Evolutionary conservation across 1,140 invertebrate genomes (phyloP), one percentile per base, ranked within the genome.

Genomic region (Wiebesia pumilae): DNA sequence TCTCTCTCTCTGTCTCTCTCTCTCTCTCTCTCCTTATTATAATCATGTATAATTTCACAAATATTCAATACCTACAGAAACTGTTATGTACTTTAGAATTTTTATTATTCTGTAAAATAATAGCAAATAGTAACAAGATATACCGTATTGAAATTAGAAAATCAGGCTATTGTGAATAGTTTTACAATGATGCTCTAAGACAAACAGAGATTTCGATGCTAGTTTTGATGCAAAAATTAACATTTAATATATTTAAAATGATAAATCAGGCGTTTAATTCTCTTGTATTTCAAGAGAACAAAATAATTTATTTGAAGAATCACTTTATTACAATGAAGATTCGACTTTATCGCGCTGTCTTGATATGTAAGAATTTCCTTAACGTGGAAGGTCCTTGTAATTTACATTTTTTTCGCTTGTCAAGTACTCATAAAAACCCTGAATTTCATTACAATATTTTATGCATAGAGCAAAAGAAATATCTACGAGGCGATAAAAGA

Each of bases 271-370:
- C 65, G 21, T 85, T 12, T 73, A 81, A 81, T 75, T 81, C 65
- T 24, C 47, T 71, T 73, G 38, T 86, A 86, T 14, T 73, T 85
- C 73, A 85, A 73, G 40, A 69, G 33, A 81, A 69, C n/a, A 30
- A 3, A 62, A 78, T 71, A 87, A 62, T 86, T 75, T 62, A 27
- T 33, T 83, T 83, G 65, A 87, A 19, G 75, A 87, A 87, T 87
- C n/a, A 47, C 58, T 86, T 86, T 43, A 86, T 83, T 79, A 78
- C 43, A 40, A 83, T 67, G 71, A 83, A 30, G 12, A 86, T 81
- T 81, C 12, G 69, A 40, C 33, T 75, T 86, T 81, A 86, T 82
- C n/a, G n/a, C 54, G 19, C n/a, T 35, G 38, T 27, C 73, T 78
- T 86, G 78, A 86, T 69, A 73, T 83, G 21, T 43, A 58, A 62